Evolutionary conservation across 2,888 invertebrate genomes (phyloP).

Genomic region (Stenoptilia bipunctidactyla): DNA sequence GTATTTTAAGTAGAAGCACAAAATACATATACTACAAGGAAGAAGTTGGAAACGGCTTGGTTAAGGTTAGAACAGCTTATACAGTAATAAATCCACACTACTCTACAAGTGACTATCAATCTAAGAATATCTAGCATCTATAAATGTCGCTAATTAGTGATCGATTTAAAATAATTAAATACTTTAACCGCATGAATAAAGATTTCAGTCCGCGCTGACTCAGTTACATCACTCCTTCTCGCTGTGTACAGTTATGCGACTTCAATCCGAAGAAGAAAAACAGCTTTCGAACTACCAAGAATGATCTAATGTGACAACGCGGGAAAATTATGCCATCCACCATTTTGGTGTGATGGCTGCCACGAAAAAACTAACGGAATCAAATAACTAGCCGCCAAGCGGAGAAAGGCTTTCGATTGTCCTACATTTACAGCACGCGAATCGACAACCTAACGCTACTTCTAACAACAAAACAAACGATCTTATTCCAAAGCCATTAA

Average conservation of each 20-base stretch:
- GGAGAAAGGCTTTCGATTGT: slow-evolving; percentile 72
- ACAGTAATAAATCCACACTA: too few relatives aligned
- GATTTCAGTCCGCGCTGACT: too few relatives aligned
- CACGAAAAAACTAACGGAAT: slow-evolving; percentile 70
- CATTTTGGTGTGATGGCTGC: slow-evolving; percentile 63
- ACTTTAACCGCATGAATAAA: too few relatives aligned
- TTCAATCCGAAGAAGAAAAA: slow-evolving; percentile 46
- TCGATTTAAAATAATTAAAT: too few relatives aligned
- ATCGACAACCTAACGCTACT: slow-evolving; percentile 31
- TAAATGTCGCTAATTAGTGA: too few relatives aligned
- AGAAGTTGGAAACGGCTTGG: too few relatives aligned
- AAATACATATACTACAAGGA: too few relatives aligned
- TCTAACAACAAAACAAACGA: slow-evolving; percentile 32
- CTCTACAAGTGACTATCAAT: too few relatives aligned
- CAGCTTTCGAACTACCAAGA: slow-evolving; percentile 66
- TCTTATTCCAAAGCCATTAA: slow-evolving; percentile 34
- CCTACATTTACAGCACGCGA: slow-evolving; percentile 66
- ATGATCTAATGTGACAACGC: slow-evolving; percentile 71
- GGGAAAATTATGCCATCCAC: slow-evolving; percentile 65
- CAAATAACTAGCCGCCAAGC: slow-evolving; percentile 62
- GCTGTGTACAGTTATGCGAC: slow-evolving; percentile 55
- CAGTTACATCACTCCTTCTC: slow-evolving; percentile 50
- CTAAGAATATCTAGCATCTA: too few relatives aligned
- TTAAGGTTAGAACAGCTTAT: too few relatives aligned
- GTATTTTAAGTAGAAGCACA: too few relatives aligned